Evolutionary conservation across 2,797 vertebrate genomes (phyloP).

Genomic region (Remorina albescens): DNA sequence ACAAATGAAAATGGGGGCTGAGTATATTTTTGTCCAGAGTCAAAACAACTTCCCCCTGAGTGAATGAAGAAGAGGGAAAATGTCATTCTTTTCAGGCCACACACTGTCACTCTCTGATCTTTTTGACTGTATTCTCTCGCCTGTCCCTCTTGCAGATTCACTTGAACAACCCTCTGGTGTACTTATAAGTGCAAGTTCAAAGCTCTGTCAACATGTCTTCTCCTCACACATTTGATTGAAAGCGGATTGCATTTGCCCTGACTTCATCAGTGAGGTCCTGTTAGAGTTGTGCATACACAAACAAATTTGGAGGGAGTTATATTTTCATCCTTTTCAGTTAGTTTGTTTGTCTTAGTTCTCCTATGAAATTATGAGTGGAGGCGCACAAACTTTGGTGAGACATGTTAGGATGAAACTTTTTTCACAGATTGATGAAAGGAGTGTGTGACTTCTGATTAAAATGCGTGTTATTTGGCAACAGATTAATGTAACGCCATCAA

Average conservation of each 20-base stretch:
- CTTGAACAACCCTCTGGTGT: slow-evolving; percentile 58
- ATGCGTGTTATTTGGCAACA: slow-evolving; percentile 35
- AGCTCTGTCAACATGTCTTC: slow-evolving; percentile 40
- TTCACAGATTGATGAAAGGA: slow-evolving; percentile 37
- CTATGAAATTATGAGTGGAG: slow-evolving; percentile 5
- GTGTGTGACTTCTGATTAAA: slow-evolving; percentile 32
- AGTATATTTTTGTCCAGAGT: slow-evolving; percentile 30
- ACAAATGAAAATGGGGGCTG: slow-evolving; percentile 40
- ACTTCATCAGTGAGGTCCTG: slow-evolving; percentile 34
- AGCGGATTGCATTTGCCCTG: slow-evolving; percentile 21
- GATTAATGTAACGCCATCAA: slow-evolving; percentile 47
- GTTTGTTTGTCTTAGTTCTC: neutral
- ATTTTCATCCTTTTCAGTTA: neutral
- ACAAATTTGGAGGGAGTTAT: neutral
- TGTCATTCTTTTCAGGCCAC: slow-evolving; percentile 52
- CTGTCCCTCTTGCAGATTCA: slow-evolving; percentile 29
- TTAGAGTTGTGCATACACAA: slow-evolving; percentile 17
- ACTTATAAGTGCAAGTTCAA: slow-evolving; percentile 59
- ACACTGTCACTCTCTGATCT: slow-evolving; percentile 60
- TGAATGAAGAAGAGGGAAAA: slow-evolving; percentile 37
- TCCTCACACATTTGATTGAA: slow-evolving; percentile 42
- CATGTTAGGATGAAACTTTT: slow-evolving; percentile 24
- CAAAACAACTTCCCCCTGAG: slow-evolving; percentile 34
- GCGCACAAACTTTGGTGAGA: slow-evolving; percentile 13
- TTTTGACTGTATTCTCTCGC: slow-evolving; percentile 2